Conservation (phyloP, 2,113 vertebrate genomes). For the Tetraodon nigroviridis region DNA sequence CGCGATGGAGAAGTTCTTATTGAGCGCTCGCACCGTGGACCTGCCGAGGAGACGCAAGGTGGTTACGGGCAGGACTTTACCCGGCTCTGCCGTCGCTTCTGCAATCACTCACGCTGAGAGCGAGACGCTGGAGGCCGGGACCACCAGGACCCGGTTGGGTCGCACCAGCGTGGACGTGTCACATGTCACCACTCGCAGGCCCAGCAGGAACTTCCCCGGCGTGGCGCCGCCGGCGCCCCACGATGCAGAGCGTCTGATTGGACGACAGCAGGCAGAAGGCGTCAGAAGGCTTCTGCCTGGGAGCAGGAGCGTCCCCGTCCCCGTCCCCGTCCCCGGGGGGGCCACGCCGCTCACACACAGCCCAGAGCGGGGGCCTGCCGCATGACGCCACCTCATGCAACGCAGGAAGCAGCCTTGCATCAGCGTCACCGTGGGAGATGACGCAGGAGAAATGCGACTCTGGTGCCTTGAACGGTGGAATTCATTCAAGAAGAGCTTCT, state of each 20-base stretch:
- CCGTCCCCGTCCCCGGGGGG: constrained; percentile 32
- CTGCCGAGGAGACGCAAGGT: constrained; percentile 58
- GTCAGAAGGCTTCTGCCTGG: constrained; percentile 23
- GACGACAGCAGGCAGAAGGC: not conserved
- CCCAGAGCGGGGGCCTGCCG: not conserved
- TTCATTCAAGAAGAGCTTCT: not conserved
- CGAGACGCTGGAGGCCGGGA: constrained; percentile 88
- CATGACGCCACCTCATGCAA: constrained; percentile 59
- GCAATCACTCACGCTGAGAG: constrained; percentile 88
- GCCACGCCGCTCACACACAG: constrained; percentile 17
- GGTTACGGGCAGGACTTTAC: too few species aligned
- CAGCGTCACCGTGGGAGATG: constrained; percentile 38
- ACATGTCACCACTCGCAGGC: constrained; percentile 87
- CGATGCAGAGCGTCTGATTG: constrained; percentile 87
- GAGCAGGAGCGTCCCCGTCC: constrained; percentile 18
- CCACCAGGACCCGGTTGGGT: constrained; percentile 87
- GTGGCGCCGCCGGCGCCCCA: constrained; percentile 95
- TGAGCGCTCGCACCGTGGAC: constrained; percentile 89
- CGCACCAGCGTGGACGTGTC: constrained; percentile 87
- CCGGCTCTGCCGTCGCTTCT: not conserved
- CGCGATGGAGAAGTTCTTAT: constrained; percentile 97
- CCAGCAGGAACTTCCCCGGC: constrained; percentile 92
- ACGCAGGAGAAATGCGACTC: not conserved
- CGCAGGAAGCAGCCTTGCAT: constrained; percentile 54
- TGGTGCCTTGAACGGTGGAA: not conserved